Percentiles rank a stretch among this genome's conserved stretches.
Conservation (phyloP, 2,113 vertebrate genomes). For the Castor canadensis region DNA sequence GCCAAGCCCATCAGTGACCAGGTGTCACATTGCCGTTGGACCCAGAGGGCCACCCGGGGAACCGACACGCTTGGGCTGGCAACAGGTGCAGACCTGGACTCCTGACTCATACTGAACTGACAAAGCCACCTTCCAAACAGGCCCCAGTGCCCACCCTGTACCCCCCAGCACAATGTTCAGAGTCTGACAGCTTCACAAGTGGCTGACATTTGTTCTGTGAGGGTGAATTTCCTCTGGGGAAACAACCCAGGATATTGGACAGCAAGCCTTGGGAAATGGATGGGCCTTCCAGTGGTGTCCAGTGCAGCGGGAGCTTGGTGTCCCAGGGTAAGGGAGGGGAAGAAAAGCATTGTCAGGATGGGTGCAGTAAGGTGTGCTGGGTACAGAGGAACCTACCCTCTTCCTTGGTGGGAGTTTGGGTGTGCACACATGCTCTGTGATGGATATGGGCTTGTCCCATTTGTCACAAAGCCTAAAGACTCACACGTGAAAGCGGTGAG, state of each 20-base stretch:
- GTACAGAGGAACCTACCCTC: neutral
- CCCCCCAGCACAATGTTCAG: neutral
- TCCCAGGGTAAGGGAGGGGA: fast-evolving
- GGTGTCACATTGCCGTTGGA: too few relatives aligned
- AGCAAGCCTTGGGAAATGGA: too few relatives aligned
- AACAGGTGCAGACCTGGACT: fast-evolving
- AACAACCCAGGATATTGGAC: neutral
- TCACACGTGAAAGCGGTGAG: neutral
- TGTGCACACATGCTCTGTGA: neutral
- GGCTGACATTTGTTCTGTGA: neutral
- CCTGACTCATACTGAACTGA: fast-evolving
- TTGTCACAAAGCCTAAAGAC: neutral
- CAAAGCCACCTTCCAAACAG: neutral
- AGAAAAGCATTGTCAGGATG: too few relatives aligned
- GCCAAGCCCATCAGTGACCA: neutral
- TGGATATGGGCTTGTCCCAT: too few relatives aligned
- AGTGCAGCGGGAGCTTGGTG: fast-evolving
- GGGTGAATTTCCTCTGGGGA: neutral
- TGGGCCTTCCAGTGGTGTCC: fast-evolving
- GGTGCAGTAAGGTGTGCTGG: neutral
- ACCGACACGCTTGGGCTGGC: too few relatives aligned
- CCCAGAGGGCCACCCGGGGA: fast-evolving
- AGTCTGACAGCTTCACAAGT: neutral
- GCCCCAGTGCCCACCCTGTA: fast-evolving
- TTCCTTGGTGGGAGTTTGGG: neutral